Evolutionary conservation across 2,113 vertebrate species (phyloP).

Genomic region (Laticauda colubrina): DNA sequence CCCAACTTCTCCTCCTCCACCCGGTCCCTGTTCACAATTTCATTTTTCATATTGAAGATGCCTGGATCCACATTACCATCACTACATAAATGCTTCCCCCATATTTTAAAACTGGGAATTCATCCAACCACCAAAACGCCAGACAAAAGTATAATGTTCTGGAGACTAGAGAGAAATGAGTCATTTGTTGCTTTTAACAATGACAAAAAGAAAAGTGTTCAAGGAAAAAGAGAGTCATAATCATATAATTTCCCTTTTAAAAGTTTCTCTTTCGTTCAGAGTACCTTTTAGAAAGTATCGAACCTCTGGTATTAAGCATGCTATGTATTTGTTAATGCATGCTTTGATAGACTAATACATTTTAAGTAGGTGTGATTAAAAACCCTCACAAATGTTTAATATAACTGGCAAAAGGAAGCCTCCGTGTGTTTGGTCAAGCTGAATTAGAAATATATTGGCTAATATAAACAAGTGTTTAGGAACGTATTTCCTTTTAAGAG

Average conservation of each 20-base stretch:
- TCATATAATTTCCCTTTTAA: background rate
- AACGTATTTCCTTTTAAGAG: background rate
- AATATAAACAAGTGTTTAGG: background rate
- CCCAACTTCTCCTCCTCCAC: background rate
- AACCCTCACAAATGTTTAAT: background rate
- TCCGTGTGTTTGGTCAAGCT: too few species aligned
- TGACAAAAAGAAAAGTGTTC: background rate
- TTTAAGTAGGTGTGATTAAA: background rate
- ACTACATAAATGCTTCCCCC: slow-evolving; percentile 9
- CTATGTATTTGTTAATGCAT: background rate
- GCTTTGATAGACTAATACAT: background rate
- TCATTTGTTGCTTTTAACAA: slow-evolving; percentile 7
- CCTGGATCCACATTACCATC: background rate
- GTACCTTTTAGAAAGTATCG: background rate
- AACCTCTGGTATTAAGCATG: background rate
- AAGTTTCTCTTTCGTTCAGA: background rate
- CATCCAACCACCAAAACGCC: background rate
- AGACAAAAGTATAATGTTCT: slow-evolving; percentile 7
- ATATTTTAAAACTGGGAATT: slow-evolving; percentile 5
- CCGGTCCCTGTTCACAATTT: background rate
- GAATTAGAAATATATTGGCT: background rate
- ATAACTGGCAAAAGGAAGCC: background rate
- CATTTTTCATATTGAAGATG: background rate
- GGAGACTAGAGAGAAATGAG: background rate
- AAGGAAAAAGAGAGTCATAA: background rate